Evolutionary conservation across 1,140 invertebrate genomes (phyloP), one percentile per base, ranked within the genome.

Genomic region (Dreissena polymorpha): DNA sequence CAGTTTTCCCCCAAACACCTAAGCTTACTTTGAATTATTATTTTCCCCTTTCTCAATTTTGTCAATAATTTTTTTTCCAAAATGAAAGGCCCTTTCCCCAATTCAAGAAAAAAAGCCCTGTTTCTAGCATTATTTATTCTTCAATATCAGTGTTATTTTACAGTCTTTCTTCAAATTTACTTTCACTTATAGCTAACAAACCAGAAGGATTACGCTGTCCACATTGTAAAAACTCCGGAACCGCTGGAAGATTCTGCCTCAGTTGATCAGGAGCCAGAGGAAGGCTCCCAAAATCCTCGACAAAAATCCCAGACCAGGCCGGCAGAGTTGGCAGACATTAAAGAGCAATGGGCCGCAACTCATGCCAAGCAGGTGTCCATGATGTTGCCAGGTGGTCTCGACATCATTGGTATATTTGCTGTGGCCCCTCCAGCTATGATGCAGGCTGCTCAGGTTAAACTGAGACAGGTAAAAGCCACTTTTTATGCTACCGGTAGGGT

Each of bases 321-420:
- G 16, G 67, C 76, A 21, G 86, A 84, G 77, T 73, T 91, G 10
- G 87, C 89, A 70, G 88, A 89, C 53, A 71, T 89, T 23, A 87
- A 91, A 85, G 90, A 91, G 60, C 75, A 87, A 49, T 92, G 91
- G 89, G 85, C 93, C 50, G 88, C 90, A 50, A 91, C 90, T 53
- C 93, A 94, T 89, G 92, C 92, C 8, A 92, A 91, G 85, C 93
- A 93, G 87, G 95, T 96, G 0, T 96, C 95, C 2, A 94, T 96
- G 92, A 97, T 97, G 96, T 92, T 97, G 69, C 96, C 96, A 57
- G 96, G 96, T 64, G 96, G 96, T 27, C 95, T 97, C 93, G 95
- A 95, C 93, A 95, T 97, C 67, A 93, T 97, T 86, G 96, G 95
- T 88, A 85, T 94, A 25, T 94, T 94, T 89, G 90, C 95, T 23